These are phyloP conservation scores for Coracopsis vasa DNA, from an alignment of 2,113 vertebrate species.

Conservation along the genomic window DNA sequence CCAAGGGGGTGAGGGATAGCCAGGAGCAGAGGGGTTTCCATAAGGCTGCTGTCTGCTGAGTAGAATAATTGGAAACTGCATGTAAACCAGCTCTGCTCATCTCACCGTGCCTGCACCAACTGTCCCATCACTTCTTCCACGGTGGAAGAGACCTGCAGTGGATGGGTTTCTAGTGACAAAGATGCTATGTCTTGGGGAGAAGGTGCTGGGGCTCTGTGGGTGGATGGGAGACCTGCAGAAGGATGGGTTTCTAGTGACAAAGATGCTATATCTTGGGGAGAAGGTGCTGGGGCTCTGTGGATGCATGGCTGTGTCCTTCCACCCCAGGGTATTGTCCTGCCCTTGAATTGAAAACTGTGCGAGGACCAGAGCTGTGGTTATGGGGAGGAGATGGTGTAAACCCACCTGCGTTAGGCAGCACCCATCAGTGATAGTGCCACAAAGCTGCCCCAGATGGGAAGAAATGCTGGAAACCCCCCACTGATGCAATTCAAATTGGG, in stretches of 20 bases:
- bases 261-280: background rate
- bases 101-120: background rate
- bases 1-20: background rate
- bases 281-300: background rate
- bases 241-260: background rate
- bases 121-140: background rate
- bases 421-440: too few relatives aligned
- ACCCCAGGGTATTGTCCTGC: background rate
- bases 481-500: background rate
- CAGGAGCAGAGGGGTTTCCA: background rate
- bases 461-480: background rate
- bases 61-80: background rate
- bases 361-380: accelerated
- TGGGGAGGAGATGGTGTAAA: background rate
- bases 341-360: accelerated
- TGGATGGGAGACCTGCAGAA: background rate
- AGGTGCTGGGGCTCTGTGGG: background rate
- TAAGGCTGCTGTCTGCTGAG: background rate
- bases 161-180: background rate
- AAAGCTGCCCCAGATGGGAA: background rate
- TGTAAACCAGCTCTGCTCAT: background rate
- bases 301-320: accelerated
- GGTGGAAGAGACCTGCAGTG: background rate
- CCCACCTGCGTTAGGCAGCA: background rate
- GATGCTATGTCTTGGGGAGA: background rate